Conservation (phyloP, 2,888 invertebrate genomes). For the Mechanitis mazaeus region DNA sequence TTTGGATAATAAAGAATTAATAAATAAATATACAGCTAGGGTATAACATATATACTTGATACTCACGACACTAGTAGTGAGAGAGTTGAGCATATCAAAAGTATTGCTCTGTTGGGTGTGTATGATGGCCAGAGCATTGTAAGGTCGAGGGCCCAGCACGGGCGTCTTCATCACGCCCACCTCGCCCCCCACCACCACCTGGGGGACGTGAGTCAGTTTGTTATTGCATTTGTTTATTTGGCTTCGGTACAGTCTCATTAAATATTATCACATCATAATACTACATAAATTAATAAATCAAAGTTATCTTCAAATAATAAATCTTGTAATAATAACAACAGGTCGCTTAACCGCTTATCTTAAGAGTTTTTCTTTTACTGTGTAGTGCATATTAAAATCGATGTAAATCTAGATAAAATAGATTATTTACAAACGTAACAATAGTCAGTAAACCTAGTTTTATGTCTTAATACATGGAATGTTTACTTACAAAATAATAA, state of each 20-base stretch:
- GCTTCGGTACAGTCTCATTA: too few relatives aligned
- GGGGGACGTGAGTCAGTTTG: constrained; percentile 10
- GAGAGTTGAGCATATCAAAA: constrained; percentile 73
- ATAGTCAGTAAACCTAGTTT: constrained; percentile 1
- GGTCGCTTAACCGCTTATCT: too few relatives aligned
- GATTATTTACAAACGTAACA: neutral
- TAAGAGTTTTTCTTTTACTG: neutral
- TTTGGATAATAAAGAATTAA: too few relatives aligned
- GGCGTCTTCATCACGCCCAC: constrained; percentile 67
- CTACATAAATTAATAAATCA: too few relatives aligned
- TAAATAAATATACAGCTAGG: neutral
- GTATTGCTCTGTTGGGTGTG: constrained; percentile 74
- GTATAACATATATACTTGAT: neutral
- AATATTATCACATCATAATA: too few relatives aligned
- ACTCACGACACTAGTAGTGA: constrained; percentile 72
- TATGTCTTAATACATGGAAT: constrained; percentile 1
- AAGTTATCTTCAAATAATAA: neutral
- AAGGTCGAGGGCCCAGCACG: constrained; percentile 63
- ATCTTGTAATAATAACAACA: neutral
- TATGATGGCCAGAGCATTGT: constrained; percentile 72
- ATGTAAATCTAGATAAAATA: constrained; percentile 1
- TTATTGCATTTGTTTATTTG: too few relatives aligned
- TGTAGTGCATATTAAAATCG: neutral
- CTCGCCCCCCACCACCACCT: constrained; percentile 68
- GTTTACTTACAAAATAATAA: neutral